Conservation (phyloP, 1,140 invertebrate species). For the Drosophila azteca region DNA sequence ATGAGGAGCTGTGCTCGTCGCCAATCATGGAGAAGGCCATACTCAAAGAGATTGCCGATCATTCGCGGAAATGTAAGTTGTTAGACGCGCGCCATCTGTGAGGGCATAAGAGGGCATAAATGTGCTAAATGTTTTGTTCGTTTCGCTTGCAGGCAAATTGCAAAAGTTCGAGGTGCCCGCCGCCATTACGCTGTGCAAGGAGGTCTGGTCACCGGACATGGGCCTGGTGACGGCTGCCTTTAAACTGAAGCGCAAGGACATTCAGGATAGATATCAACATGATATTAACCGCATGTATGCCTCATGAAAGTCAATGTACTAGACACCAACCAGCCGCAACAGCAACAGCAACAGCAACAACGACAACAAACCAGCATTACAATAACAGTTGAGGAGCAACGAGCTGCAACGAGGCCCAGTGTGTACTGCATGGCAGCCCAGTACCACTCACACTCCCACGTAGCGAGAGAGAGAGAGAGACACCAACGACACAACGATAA, state of each 20-base stretch:
- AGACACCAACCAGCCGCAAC: conserved; percentile 19
- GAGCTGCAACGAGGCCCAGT: conserved; percentile 46
- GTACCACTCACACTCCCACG: conserved; percentile 46
- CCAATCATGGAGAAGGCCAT: conserved; percentile 90
- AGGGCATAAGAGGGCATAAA: too few species aligned
- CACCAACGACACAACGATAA: conserved; percentile 6
- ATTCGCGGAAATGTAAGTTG: conserved; percentile 91
- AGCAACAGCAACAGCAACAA: conserved; percentile 33
- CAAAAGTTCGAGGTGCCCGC: conserved; percentile 96
- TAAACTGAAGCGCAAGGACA: conserved; percentile 97
- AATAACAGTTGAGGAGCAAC: conserved; percentile 9
- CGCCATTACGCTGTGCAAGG: conserved; percentile 93
- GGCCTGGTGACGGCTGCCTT: conserved; percentile 98
- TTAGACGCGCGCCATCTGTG: background rate
- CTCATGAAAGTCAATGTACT: conserved; percentile 87
- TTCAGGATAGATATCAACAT: conserved; percentile 95
- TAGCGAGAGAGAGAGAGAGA: conserved; percentile 2
- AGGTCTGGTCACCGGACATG: conserved; percentile 98
- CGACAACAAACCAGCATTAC: conserved; percentile 14
- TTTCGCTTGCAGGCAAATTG: conserved; percentile 87
- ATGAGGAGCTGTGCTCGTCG: conserved; percentile 91
- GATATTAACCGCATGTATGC: conserved; percentile 97
- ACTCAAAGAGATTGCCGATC: conserved; percentile 90
- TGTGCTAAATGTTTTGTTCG: conserved; percentile 1
- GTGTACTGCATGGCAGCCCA: conserved; percentile 38